Conservation (phyloP, 2,113 vertebrate genomes). For the Acanthochromis polyacanthus region DNA sequence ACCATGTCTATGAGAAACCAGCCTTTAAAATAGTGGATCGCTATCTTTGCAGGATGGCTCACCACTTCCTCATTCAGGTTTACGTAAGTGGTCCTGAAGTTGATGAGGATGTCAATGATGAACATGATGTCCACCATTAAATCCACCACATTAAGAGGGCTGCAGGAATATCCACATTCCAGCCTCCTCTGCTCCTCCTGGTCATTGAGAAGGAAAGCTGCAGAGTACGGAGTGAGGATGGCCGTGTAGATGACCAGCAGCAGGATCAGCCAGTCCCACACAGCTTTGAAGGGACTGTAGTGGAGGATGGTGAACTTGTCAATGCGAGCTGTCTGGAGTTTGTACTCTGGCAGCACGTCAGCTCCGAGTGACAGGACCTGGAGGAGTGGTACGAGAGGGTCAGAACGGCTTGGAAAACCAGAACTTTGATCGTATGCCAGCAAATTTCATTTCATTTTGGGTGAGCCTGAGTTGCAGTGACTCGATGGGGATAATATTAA, state of each 20-base stretch:
- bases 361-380: conserved; percentile 98
- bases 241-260: conserved; percentile 98
- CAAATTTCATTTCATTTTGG: not conserved
- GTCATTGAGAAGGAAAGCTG: conserved; percentile 97
- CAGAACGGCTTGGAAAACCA: not conserved
- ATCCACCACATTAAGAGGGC: conserved; percentile 96
- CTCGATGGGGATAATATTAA: not conserved
- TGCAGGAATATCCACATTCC: conserved; percentile 98
- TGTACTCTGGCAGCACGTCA: conserved; percentile 98
- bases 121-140: conserved; percentile 99
- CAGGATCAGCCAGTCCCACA: conserved; percentile 99
- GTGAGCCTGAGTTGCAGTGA: not conserved
- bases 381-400: conserved; percentile 19
- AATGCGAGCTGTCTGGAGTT: conserved; percentile 97
- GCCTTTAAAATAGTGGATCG: conserved; percentile 99
- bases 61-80: conserved; percentile 99
- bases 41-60: conserved; percentile 97
- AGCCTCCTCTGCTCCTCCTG: conserved; percentile 94
- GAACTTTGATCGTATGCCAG: not conserved
- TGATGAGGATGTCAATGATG: conserved; percentile 99
- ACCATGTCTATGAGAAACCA: conserved; percentile 99
- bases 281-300: conserved; percentile 98
- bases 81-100: conserved; percentile 99
- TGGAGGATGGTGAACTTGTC: conserved; percentile 99
- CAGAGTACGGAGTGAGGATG: conserved; percentile 98